Conservation (phyloP, 1,140 invertebrate species). For the Ephestia elutella region DNA sequence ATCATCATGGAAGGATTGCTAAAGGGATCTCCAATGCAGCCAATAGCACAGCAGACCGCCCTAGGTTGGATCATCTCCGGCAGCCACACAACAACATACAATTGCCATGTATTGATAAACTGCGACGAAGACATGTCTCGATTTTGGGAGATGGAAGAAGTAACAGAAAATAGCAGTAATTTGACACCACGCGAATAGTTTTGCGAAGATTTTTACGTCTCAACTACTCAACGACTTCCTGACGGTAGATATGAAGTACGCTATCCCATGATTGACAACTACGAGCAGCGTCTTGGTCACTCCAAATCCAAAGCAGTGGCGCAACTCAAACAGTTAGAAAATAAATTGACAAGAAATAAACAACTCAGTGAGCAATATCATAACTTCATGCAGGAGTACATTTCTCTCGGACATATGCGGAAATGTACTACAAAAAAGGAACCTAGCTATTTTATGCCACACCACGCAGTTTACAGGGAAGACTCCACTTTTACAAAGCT, state of each 20-base stretch:
- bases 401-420: slow-evolving; percentile 8
- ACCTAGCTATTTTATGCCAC: background rate
- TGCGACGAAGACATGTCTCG: slow-evolving; percentile 17
- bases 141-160: slow-evolving; percentile 42
- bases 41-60: slow-evolving; percentile 24
- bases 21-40: slow-evolving; percentile 10
- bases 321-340: slow-evolving; percentile 26
- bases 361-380: slow-evolving; percentile 6
- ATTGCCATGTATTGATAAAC: slow-evolving; percentile 20
- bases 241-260: slow-evolving; percentile 25
- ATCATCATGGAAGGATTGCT: slow-evolving; percentile 16
- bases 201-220: slow-evolving; percentile 27
- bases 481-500: slow-evolving; percentile 9
- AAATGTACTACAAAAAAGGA: no score
- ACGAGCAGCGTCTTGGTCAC: slow-evolving; percentile 16
- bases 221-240: slow-evolving; percentile 13
- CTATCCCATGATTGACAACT: slow-evolving; percentile 21
- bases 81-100: slow-evolving; percentile 10
- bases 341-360: background rate
- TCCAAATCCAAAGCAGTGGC: slow-evolving; percentile 19
- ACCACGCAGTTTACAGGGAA: slow-evolving; percentile 11
- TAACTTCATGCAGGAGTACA: slow-evolving; percentile 14
- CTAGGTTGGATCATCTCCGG: slow-evolving; percentile 16
- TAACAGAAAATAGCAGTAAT: slow-evolving; percentile 1
- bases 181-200: slow-evolving; percentile 10